Base-by-base conservation (phyloP, 1,140 invertebrate genomes). In the Elysia chlorotica region DNA sequence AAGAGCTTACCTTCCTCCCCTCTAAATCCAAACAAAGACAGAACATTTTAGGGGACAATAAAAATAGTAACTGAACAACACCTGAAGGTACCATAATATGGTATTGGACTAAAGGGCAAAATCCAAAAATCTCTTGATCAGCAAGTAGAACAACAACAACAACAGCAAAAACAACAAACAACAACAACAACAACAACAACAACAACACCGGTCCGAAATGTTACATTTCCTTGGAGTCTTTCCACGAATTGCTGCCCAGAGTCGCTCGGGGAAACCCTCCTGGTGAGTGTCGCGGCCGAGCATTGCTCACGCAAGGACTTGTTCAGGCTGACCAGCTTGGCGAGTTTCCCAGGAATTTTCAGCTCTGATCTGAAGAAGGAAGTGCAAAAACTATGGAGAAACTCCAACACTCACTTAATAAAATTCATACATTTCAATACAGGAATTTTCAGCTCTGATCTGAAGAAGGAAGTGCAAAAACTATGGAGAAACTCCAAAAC, bases 291-390 rank as follows among this genome's bases (percentile, higher is more conserved):
- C 19, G 31, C 53, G n/a, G 67, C 25, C 5, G 38, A 30, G 25
- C 75, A 38, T 56, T 76, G 78, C 54, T 78, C 53, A 65, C 73
- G 37, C 23, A 81, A 41, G 61, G 69, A 69, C 19, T 57, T 33
- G 38, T 81, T 81, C 41, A 41, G 48, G 21, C n/a, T 53, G 33
- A 61, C 38, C 17, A 69, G 37, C 37, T 71, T 76, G 36, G 53
- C 76, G 14, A 81, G 56, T 38, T 76, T 78, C 2, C n/a, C 68
- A 41, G 79, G 79, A 21, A 81, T 66, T 3, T 67, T 66, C 21
- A 81, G 23, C n/a, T 62, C 63, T 38, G 33, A 54, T 37, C 79
- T 81, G 23, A 57, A 77, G 70, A 71, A n/a, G n/a, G n/a, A n/a
- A n/a, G n/a, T n/a, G n/a, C n/a, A 59, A 36, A 68, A 73, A 61